Conservation (phyloP, 2,113 vertebrate species). For the Coregonus clupeaformis region DNA sequence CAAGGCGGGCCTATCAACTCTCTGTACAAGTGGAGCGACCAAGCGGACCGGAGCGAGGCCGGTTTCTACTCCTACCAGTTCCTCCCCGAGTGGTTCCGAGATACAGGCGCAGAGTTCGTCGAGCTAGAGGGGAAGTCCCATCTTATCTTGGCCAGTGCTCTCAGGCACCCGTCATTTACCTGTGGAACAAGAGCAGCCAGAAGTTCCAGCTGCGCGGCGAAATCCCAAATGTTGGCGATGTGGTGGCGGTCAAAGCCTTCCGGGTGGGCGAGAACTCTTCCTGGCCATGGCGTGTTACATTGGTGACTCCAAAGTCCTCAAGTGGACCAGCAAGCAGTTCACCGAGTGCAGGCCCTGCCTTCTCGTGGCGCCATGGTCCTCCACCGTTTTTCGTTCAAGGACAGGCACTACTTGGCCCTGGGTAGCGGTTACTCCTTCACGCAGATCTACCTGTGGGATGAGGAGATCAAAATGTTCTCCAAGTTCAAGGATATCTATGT, state of each 20-base stretch:
- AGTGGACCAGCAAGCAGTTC: conserved; percentile 89
- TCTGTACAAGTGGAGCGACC: conserved; percentile 87
- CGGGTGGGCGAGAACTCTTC: conserved; percentile 79
- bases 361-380: conserved; percentile 93
- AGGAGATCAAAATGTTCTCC: conserved; percentile 81
- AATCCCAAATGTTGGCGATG: conserved; percentile 89
- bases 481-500: conserved; percentile 97
- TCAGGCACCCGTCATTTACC: conserved; percentile 88
- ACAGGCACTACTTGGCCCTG: conserved; percentile 88
- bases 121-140: conserved; percentile 86
- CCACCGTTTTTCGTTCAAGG: conserved; percentile 89
- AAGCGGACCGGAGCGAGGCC: conserved; percentile 78
- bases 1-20: conserved; percentile 92
- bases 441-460: conserved; percentile 93
- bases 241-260: conserved; percentile 91
- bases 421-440: conserved; percentile 98
- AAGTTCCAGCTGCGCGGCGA: conserved; percentile 89
- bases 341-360: conserved; percentile 89
- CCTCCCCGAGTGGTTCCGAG: conserved; percentile 95
- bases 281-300: conserved; percentile 93
- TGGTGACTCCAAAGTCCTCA: conserved; percentile 92
- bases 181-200: conserved; percentile 90
- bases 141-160: conserved; percentile 92
- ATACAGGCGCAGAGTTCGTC: conserved; percentile 90
- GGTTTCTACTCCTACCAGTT: conserved; percentile 94